phyloP scores from a whole-genome alignment of 37 sponge, comb jelly and placozoan genomes.

The Agelas oroides region DNA sequence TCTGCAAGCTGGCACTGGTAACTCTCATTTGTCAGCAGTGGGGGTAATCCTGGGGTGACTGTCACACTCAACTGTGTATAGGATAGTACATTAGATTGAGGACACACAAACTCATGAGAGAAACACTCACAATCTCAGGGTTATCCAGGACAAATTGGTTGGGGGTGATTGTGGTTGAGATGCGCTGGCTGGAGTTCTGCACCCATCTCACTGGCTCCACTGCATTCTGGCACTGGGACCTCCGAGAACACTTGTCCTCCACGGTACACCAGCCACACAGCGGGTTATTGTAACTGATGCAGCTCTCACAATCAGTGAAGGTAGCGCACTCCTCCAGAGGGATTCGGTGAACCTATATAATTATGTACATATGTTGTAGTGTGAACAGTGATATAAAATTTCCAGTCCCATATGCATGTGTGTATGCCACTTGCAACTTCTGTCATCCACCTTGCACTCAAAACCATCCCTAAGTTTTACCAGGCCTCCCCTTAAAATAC shows the following conservation, averaged over 20 bases:
- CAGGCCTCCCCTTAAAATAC: no score
- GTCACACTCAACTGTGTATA: constrained; percentile 9
- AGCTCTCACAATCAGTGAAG: not conserved
- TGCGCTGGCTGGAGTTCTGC: not conserved
- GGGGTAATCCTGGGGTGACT: constrained; percentile 39
- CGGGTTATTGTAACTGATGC: constrained; percentile 18
- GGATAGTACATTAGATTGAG: not conserved
- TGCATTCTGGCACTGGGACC: constrained; percentile 65
- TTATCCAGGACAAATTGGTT: constrained; percentile 23
- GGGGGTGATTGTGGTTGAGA: constrained; percentile 17
- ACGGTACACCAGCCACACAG: constrained; percentile 89
- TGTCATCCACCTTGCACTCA: no score
- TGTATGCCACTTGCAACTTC: no score
- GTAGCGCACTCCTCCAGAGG: not conserved
- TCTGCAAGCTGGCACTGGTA: constrained; percentile 40
- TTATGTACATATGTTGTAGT: no score
- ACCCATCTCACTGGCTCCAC: constrained; percentile 30
- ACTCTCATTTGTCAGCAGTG: constrained; percentile 22
- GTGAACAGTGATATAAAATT: not conserved
- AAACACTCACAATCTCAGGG: constrained; percentile 18
- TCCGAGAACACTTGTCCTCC: constrained; percentile 82
- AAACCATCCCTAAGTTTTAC: no score
- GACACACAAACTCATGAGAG: no score
- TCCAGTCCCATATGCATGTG: no score
- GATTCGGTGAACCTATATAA: not conserved